Base-by-base conservation (phyloP, 2,888 invertebrate genomes). In the Amphipoea oculea region DNA sequence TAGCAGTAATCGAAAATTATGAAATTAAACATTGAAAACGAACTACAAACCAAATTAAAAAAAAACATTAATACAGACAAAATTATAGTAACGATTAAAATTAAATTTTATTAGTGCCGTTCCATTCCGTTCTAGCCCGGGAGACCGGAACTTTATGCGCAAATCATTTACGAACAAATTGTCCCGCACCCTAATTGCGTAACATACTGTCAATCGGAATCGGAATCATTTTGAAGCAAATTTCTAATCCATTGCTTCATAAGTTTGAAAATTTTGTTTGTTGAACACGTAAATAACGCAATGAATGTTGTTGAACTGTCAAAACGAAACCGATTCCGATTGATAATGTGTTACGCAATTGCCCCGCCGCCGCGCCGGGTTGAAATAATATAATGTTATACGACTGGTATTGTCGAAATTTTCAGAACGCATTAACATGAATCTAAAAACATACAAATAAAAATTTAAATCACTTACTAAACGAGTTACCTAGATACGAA, bases 301-400 rank as follows among this genome's bases (percentile, higher is more conserved):
- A n/a, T n/a, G n/a, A n/a, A n/a, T n/a, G n/a, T n/a, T n/a, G n/a
- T n/a, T n/a, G n/a, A n/a, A n/a, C n/a, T n/a, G n/a, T n/a, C n/a
- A n/a, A n/a, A n/a, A n/a, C n/a, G n/a, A n/a, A n/a, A n/a, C n/a
- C n/a, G n/a, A n/a, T n/a, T n/a, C n/a, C n/a, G n/a, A n/a, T n/a
- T n/a, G n/a, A n/a, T n/a, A n/a, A n/a, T n/a, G n/a, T n/a, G n/a
- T n/a, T n/a, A n/a, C n/a, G n/a, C n/a, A n/a, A n/a, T n/a, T n/a
- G n/a, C n/a, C n/a, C n/a, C n/a, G n/a, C n/a, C n/a, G n/a, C n/a
- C n/a, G n/a, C n/a, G n/a, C n/a, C 88, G 88, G 87, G 88, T 91
- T 90, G 92, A 93, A 94, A 93, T 94, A n/a, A n/a, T n/a, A 94
- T 0, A 89, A 90, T 86, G 91, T 90, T 92, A 92, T 90, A 90